Base-by-base conservation (phyloP, 2,113 vertebrate genomes). In the Forbesichthys agassizii region DNA sequence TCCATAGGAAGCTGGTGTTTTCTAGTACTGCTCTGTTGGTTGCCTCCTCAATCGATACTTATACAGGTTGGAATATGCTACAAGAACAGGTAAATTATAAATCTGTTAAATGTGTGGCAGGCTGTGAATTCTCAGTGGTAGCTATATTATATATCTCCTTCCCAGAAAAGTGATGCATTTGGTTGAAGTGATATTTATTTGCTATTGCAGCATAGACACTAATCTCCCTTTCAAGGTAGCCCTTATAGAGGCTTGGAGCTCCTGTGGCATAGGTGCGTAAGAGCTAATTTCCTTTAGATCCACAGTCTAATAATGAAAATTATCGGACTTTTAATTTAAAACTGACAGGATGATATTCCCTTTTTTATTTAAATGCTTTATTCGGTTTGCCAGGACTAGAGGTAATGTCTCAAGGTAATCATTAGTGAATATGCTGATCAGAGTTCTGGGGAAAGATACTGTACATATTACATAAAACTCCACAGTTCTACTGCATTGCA, bases 231-330 rank as follows among this genome's bases (percentile, higher is more conserved):
- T 81, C 63, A 86, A 86, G 86, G 77, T 42, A 66, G 65, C 51
- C 66, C 33, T 61, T 54, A 27, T 67, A 70, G 47, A 79, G 83
- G 86, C 84, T 90, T 27, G 8, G 13, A 64, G 75, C 69, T 81
- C 83, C 78, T 74, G 77, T 85, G 78, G 83, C 84, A 61, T 70
- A 49, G 67, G 49, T 52, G 56, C 73, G 59, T n/a, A 55, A 8
- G 65, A 71, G 16, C 27, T 11, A 77, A 67, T 60, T 75, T 61
- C 74, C 74, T 79, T 66, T 2, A 27, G 27, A 65, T 85, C 72
- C 77, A 72, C 73, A 80, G 81, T 80, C 68, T 75, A 86, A 89
- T 89, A 84, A 87, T 87, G 86, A 11, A 88, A 87, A 90, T 86
- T 75, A 83, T 57, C 4, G 3, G 16, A 64, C 84, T 61, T 78